Evolutionary conservation across 2,113 vertebrate genomes (phyloP), one percentile per base, ranked within the genome.

Genomic region (Odontesthes bonariensis): DNA sequence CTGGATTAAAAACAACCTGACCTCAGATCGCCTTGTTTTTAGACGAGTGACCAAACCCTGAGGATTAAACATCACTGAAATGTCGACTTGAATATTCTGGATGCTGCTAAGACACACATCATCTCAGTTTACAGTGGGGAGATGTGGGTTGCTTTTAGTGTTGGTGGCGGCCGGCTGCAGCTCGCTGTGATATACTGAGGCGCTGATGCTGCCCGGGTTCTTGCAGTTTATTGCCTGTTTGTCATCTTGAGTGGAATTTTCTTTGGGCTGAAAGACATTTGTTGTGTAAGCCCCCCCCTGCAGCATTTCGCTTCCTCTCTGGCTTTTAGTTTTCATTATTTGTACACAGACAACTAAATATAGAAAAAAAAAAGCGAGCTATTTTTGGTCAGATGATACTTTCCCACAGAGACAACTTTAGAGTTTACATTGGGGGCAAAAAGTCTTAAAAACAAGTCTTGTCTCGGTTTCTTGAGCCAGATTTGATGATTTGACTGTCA

Each of bases 61-160:
- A 60, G 63, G 63, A 72, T 52, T 20, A 4, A 58, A 64, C 63
- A 53, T 63, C 57, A 69, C 58, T 76, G 69, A 82, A 77, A 84
- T 69, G 82, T 86, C 64, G 71, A 0, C 40, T 22, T 0, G 19
- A 32, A 68, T 47, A 51, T 5, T 72, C 17, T 16, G 51, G 49
- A 86, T 33, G 75, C 75, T 77, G 27, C 22, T 14, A 11, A 68
- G 12, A 82, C 47, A 69, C 51, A 52, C 58, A 63, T 59, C 38
- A n/a, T 77, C 49, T 77, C 38, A 10, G 55, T 4, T 76, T 81
- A 72, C 71, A 61, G 44, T 49, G 1, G 6, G 17, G 60, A 44
- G 38, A 49, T 14, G 13, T 55, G 55, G 38, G 27, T 62, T 54
- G 55, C 53, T 75, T 75, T 69, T 14, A 31, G 60, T 78, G 57